Evolutionary conservation across 1,140 invertebrate species (phyloP), one percentile per base, ranked within the genome.

Genomic region (Cotesia vestalis): DNA sequence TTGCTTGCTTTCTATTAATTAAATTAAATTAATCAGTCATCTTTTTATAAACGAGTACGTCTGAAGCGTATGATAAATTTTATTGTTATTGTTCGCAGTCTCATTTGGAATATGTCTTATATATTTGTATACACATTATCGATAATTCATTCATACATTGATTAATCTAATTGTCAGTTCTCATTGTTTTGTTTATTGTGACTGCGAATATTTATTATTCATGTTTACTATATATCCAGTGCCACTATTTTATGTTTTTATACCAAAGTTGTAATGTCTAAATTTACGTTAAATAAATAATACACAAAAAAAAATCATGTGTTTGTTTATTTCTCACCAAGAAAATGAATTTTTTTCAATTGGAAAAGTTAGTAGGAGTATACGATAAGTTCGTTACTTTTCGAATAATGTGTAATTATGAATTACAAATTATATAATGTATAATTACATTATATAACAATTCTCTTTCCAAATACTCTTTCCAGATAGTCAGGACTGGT

Each of bases 231-330:
- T 78, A 75, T 81, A 77, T 78, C 80, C 76, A 80, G 77, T 78
- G 78, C 79, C 80, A 81, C 78, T 80, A 77, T 77, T 81, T 81
- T 84, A 83, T 82, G 83, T 84, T 84, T 84, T 84, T 83, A 81
- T 84, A 84, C 83, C 83, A 84, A 84, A 84, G 83, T 84, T 83
- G 82, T 84, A 84, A 78, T 80, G 73, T 83, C 81, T 84, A 84
- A 84, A 78, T 84, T 84, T 80, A 82, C 78, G 83, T 84, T 84
- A 73, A 84, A 84, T 83, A 84, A 84, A 84, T 78, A 83, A 82
- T 81, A 77, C 71, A 71, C 73, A 76, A 78, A 80, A 80, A 69
- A 53, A 67, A 8, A 67, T 38, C 9, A 38, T 52, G n/a, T 17
- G n/a, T 59, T 59, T 57, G 1, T 38, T 69, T 57, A 57, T 59